Evolutionary conservation across 2,797 vertebrate species (phyloP), one percentile per base, ranked within the genome.

Genomic region (Halcyon chelicuti): DNA sequence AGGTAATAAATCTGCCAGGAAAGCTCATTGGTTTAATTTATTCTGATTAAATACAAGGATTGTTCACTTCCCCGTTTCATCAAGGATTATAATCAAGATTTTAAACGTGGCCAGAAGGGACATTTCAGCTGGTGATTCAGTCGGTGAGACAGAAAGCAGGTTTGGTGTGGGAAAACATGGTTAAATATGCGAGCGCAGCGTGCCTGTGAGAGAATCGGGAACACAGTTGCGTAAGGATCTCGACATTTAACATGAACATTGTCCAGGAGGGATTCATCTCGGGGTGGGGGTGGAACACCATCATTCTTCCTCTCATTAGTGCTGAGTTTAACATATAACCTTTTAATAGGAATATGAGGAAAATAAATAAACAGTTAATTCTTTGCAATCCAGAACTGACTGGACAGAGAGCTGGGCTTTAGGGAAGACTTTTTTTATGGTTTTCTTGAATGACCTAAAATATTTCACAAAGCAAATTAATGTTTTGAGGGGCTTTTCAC

Each of bases 31-130:
- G 44, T 94, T 87, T 94, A 96, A 96, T 93, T 86, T 91, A 92
- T 96, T 95, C 66, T 96, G 91, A 94, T 95, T 94, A 95, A 92
- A 92, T 85, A 86, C 85, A 92, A 76, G 47, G 82, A 85, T 62
- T 94, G 73, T 87, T 94, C 86, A 67, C 60, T 86, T 95, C 63
- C 42, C 63, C 79, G 52, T 91, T 95, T 87, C 86, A 88, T 86
- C 74, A 90, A 70, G 51, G 60, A 90, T 97, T 95, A 90, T 84
- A 96, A 94, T 93, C 63, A 95, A 88, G 62, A 73, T 82, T 95
- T 94, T 88, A 91, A 86, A 88, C 62, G 86, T 78, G 67, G 79
- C 93, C 89, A 87, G 92, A 90, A 88, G 93, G 94, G 91, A 94
- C 81, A 62, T 94, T 93, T 83, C 73, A 90, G 85, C 40, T 68